Base-by-base conservation (phyloP, 2,888 invertebrate species). In the Acrobeloides nanus region DNA sequence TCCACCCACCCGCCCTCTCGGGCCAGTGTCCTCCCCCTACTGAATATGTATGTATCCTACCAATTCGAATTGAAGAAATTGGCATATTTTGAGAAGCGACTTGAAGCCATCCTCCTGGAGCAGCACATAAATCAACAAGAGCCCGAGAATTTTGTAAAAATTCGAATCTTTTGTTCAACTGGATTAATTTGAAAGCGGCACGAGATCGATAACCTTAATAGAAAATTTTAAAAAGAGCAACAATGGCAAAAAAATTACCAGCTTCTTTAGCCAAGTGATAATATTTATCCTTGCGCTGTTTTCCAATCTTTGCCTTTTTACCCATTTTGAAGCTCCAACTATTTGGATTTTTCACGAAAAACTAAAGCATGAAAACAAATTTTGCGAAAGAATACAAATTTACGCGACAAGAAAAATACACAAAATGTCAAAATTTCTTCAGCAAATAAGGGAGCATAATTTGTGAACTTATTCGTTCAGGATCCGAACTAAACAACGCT, bases 111-210 rank as follows among this genome's bases (percentile, higher is more conserved):
- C 71, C 71, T 59, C 71, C 71, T 1, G 97, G 97, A 1, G 97
- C 97, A 12, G 97, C 97, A 78, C 97, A 99, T 54, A 99, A 79
- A 81, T 99, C 97, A 69, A 99, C 83, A 63, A 90, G 86, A 80
- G 97, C 92, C 80, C 88, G 82, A 0, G 93, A 87, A 73, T 84
- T 86, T 81, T 95, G 89, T 5, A 99, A 79, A 76, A 99, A 97
- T 44, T 89, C 88, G 78, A 88, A 97, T 75, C 92, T 92, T 56
- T 93, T 81, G 77, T 99, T 97, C 42, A 99, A 76, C 74, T 99
- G 97, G 56, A 97, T 88, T 63, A 99, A 82, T 75, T 99, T 99
- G 78, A 97, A 99, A n/a, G 97, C 90, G 67, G 97, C 90, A 79
- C 97, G 83, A 60, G 95, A 92, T 61, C 97, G 82, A 76, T 83